A percentile compares a stretch with the other conserved stretches of the same genome.
These are phyloP conservation scores for Ips nitidus DNA, from an alignment of 1,140 invertebrate genomes.

Conservation along the genomic window DNA sequence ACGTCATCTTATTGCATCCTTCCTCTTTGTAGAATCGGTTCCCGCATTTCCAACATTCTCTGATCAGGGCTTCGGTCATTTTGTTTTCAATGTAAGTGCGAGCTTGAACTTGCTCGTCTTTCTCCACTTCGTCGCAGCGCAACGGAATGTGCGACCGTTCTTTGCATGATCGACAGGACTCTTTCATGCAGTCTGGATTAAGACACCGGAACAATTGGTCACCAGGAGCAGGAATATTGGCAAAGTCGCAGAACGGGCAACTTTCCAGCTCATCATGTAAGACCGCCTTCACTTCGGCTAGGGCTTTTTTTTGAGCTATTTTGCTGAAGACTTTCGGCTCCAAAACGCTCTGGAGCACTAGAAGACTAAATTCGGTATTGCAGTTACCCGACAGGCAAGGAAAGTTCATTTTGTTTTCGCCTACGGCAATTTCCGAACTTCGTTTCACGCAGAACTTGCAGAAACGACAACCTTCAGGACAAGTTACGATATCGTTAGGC, in stretches of 20 bases:
- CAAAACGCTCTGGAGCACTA: constrained; percentile 34
- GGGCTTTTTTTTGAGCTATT: constrained; percentile 57
- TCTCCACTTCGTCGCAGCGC: constrained; percentile 64
- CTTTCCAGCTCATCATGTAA: constrained; percentile 61
- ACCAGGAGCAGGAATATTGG: constrained; percentile 59
- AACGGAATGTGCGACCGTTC: constrained; percentile 65
- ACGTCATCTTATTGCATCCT: constrained; percentile 74
- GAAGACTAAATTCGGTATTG: constrained; percentile 53
- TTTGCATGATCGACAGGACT: constrained; percentile 65
- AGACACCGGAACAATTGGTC: constrained; percentile 66
- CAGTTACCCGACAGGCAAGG: constrained; percentile 53
- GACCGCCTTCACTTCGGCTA: constrained; percentile 62
- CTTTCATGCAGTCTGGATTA: constrained; percentile 67
- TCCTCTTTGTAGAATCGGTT: constrained; percentile 63
- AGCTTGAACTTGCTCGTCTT: constrained; percentile 57
- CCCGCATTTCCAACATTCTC: constrained; percentile 62
- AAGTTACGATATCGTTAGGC: constrained; percentile 59
- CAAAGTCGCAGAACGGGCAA: constrained; percentile 68
- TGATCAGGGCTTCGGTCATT: constrained; percentile 66
- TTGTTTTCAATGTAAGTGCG: constrained; percentile 64
- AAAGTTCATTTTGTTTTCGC: constrained; percentile 57
- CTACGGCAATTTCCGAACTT: constrained; percentile 57
- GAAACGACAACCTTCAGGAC: constrained; percentile 60
- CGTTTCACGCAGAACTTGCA: constrained; percentile 55
- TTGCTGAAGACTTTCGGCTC: constrained; percentile 55